A percentile compares a stretch with the other conserved stretches of the same genome.
These are phyloP conservation scores for Macaca nemestrina DNA, from an alignment of 2,113 vertebrate genomes.

Conservation along the genomic window DNA sequence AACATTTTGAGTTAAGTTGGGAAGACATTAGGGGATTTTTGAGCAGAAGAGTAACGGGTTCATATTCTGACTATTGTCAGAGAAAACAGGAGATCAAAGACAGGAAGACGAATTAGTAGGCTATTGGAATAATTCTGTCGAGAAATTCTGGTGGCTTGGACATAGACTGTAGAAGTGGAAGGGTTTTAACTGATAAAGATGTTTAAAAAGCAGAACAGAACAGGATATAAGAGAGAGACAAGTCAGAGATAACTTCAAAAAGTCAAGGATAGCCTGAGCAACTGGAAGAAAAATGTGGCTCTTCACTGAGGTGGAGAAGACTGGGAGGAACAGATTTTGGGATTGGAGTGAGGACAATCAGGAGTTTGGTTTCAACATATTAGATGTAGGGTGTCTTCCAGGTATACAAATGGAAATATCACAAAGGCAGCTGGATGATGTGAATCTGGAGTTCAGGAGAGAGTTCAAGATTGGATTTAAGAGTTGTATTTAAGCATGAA, in stretches of 20 bases:
- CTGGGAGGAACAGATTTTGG: not conserved
- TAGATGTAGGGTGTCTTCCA: not conserved
- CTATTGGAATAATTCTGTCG: not conserved
- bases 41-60: not conserved
- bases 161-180: not conserved
- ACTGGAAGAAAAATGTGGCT: not conserved
- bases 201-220: not conserved
- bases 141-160: not conserved
- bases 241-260: not conserved
- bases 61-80: not conserved
- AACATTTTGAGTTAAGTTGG: not conserved
- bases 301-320: not conserved
- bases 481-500: not conserved
- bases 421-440: not conserved
- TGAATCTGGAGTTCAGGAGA: not conserved
- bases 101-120: not conserved
- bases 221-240: not conserved
- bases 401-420: not conserved
- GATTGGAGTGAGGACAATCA: not conserved
- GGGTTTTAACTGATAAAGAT: not conserved
- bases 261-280: not conserved
- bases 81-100: not conserved
- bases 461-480: not conserved
- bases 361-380: not conserved
- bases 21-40: not conserved